Conservation (phyloP, 1,140 invertebrate species). For the Plectrocnemia conspersa region DNA sequence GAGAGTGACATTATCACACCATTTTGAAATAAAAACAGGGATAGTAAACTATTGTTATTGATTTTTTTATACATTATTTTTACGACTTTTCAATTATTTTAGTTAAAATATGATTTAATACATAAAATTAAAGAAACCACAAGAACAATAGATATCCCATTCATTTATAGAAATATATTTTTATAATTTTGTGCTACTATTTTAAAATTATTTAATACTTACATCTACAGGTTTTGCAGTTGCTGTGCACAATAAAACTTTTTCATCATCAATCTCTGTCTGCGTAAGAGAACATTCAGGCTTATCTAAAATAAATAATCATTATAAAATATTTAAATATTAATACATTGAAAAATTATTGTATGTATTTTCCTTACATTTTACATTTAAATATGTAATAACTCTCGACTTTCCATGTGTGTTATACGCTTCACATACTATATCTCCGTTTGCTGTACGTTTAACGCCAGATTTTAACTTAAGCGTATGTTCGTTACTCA, state of each 20-base stretch:
- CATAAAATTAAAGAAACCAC: no score
- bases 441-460: constrained; percentile 61
- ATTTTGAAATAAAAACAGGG: no score
- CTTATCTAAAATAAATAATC: constrained; percentile 59
- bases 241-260: constrained; percentile 74
- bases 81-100: no score
- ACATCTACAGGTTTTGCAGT: constrained; percentile 74
- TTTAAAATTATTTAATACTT: constrained; percentile 32
- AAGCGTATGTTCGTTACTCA: constrained; percentile 51
- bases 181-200: not conserved
- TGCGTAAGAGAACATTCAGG: constrained; percentile 77
- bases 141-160: no score
- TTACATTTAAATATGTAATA: constrained; percentile 66
- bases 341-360: not conserved
- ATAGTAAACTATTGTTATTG: no score
- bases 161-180: not conserved
- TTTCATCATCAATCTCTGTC: constrained; percentile 63
- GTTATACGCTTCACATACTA: constrained; percentile 73
- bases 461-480: constrained; percentile 56
- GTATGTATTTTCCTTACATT: constrained; percentile 65
- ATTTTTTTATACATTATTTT: no score
- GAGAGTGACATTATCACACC: no score
- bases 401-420: constrained; percentile 64
- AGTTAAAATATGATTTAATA: no score
- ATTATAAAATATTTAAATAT: no score